phyloP scores from a whole-genome alignment of 1,140 invertebrate species.

The Drosophila lacertosa region DNA sequence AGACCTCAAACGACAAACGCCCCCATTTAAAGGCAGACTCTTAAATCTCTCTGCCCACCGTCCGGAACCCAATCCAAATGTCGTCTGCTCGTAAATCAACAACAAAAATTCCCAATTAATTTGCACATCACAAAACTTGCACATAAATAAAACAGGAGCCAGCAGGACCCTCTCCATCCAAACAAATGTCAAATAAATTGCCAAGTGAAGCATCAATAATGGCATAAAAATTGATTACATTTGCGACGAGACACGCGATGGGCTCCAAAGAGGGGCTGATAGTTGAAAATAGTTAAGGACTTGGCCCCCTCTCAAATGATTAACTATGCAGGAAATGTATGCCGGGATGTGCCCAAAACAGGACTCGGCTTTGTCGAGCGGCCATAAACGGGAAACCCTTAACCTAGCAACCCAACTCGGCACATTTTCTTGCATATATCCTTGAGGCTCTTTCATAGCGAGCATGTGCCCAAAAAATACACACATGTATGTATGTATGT shows the following conservation, averaged over 20 bases:
- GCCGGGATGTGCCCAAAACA: constrained; percentile 4
- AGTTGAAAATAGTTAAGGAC: constrained; percentile 56
- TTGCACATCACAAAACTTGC: constrained; percentile 62
- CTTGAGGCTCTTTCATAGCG: constrained; percentile 53
- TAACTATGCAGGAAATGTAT: constrained; percentile 62
- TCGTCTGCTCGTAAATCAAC: constrained; percentile 52
- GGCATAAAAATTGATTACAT: constrained; percentile 81
- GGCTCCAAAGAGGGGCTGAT: constrained; percentile 27
- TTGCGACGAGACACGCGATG: constrained; percentile 30
- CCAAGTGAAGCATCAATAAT: constrained; percentile 77
- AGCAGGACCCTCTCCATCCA: background rate
- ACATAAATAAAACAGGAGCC: constrained; percentile 51
- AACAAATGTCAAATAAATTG: constrained; percentile 56
- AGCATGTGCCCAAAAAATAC: constrained; percentile 31
- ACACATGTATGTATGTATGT: constrained; percentile 21
- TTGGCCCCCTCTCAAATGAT: constrained; percentile 29
- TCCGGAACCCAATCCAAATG: constrained; percentile 58
- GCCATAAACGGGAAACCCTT: constrained; percentile 12
- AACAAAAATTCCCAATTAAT: constrained; percentile 76
- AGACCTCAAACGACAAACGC: constrained; percentile 65
- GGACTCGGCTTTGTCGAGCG: constrained; percentile 3
- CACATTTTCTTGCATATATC: constrained; percentile 68
- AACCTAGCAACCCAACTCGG: constrained; percentile 8
- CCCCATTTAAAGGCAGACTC: constrained; percentile 66
- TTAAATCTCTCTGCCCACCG: constrained; percentile 9